These are phyloP conservation scores for Hassar affinis DNA, from an alignment of 2,113 vertebrate species.

Conservation along the genomic window DNA sequence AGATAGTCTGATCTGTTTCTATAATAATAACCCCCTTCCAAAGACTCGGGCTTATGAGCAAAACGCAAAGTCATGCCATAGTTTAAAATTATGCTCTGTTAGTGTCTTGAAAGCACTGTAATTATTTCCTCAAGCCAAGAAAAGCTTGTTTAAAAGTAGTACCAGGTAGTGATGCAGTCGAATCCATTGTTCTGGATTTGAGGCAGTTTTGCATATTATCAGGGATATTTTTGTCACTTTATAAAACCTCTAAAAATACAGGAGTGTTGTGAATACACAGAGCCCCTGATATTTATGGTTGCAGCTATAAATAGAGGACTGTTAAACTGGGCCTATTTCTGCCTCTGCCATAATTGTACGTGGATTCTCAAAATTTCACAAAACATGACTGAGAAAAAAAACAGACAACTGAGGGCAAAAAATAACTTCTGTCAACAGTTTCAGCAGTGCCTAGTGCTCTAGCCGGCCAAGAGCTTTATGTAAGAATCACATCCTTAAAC, in stretches of 20 bases:
- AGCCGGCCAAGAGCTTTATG: constrained; percentile 10
- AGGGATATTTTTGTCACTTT: background rate
- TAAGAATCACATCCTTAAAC: constrained; percentile 22
- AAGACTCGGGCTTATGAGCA: constrained; percentile 29
- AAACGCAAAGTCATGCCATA: constrained; percentile 34
- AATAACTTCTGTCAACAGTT: background rate
- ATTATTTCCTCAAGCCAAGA: constrained; percentile 38
- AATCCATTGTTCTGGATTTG: constrained; percentile 12
- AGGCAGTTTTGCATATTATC: constrained; percentile 25
- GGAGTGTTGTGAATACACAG: constrained; percentile 28
- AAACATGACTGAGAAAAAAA: constrained; percentile 45
- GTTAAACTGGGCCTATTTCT: constrained; percentile 48
- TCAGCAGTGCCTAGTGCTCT: constrained; percentile 6
- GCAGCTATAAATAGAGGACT: constrained; percentile 50
- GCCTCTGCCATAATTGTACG: constrained; percentile 47
- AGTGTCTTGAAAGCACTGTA: constrained; percentile 23
- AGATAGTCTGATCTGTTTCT: constrained; percentile 52
- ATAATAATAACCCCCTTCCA: constrained; percentile 17
- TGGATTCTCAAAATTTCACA: constrained; percentile 37
- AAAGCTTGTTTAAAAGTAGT: constrained; percentile 36
- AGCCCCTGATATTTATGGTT: constrained; percentile 47
- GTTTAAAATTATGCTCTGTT: constrained; percentile 35
- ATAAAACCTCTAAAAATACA: constrained; percentile 36
- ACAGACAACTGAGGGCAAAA: constrained; percentile 37
- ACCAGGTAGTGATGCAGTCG: constrained; percentile 34